A percentile compares a stretch with the other conserved stretches of the same genome.
Conservation (phyloP, 2,797 vertebrate genomes). For the Squalus acanthias region DNA sequence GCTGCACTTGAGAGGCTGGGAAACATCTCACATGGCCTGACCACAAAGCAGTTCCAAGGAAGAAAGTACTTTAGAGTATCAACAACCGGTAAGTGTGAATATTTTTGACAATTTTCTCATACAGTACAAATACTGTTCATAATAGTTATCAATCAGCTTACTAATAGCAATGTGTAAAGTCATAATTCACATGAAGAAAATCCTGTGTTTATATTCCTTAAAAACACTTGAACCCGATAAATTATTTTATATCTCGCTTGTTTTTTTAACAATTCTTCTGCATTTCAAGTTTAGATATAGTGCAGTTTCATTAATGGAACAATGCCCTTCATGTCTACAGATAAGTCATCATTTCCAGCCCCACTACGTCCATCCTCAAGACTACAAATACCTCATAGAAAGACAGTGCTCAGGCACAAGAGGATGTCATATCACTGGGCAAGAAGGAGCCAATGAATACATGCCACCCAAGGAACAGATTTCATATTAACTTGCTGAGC, state of each 20-base stretch:
- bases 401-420: neutral
- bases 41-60: neutral
- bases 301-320: neutral
- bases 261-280: neutral
- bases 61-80: neutral
- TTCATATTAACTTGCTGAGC: neutral
- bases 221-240: neutral
- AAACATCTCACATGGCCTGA: neutral
- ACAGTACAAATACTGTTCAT: neutral
- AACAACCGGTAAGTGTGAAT: conserved; percentile 2
- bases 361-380: neutral
- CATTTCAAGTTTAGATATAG: neutral
- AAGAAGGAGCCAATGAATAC: neutral
- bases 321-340: neutral
- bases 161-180: neutral
- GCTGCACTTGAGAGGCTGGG: neutral
- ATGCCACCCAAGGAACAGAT: neutral
- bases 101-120: neutral
- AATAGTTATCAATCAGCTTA: neutral
- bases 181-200: neutral
- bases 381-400: neutral
- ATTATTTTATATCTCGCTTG: neutral
- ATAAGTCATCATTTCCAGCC: neutral
- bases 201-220: neutral
- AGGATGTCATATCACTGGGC: neutral